phyloP scores from a whole-genome alignment of 35 echinoderm and acorn worm genomes.

The Ophioderma brevispina region DNA sequence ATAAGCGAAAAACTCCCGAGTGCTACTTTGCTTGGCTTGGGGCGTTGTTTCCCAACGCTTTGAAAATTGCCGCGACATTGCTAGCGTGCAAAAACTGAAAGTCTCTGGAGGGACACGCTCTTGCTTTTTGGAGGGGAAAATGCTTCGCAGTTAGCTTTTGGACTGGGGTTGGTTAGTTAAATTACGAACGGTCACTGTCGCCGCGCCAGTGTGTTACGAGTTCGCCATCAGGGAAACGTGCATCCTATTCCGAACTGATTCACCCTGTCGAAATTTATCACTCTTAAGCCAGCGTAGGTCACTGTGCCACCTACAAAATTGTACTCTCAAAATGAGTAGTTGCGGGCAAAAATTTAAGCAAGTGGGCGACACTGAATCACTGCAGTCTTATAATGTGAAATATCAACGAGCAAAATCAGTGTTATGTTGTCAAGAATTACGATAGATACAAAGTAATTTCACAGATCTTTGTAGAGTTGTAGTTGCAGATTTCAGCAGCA shows the following conservation, averaged over 20 bases:
- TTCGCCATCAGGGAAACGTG: background rate
- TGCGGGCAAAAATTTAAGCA: background rate
- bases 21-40: background rate
- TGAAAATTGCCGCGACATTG: background rate
- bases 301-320: conserved; percentile 5
- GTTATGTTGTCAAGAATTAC: too few species aligned
- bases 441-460: too few species aligned
- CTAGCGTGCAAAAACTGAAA: background rate
- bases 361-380: background rate
- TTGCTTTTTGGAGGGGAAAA: background rate
- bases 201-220: background rate
- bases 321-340: background rate
- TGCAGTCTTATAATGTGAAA: too few species aligned
- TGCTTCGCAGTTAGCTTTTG: background rate
- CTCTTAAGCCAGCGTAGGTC: conserved; percentile 2
- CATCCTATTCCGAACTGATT: background rate
- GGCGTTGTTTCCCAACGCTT: background rate
- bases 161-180: background rate
- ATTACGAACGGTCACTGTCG: conserved; percentile 1
- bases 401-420: too few species aligned
- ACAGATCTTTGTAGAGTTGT: too few species aligned
- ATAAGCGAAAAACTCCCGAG: background rate
- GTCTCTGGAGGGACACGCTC: background rate
- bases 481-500: too few species aligned
- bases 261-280: background rate